These are phyloP conservation scores for Drosophila lowei DNA, from an alignment of 1,140 invertebrate species.

Conservation along the genomic window DNA sequence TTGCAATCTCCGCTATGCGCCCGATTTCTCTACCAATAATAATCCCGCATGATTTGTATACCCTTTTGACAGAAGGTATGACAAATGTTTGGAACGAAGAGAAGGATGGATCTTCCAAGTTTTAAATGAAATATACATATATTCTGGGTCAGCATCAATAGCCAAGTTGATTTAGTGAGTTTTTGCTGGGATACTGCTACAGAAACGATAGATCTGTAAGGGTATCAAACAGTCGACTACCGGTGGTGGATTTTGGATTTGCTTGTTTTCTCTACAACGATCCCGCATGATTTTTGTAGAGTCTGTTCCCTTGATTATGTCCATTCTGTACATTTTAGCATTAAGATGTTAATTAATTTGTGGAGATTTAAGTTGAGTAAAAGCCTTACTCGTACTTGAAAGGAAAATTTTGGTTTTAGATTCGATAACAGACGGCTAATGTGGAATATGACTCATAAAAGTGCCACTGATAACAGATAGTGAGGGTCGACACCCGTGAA, in stretches of 20 bases:
- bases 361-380: slow-evolving; percentile 12
- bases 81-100: background rate
- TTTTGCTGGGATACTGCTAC: too few relatives aligned
- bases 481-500: slow-evolving; percentile 14
- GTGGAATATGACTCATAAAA: slow-evolving; percentile 26
- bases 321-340: slow-evolving; percentile 44
- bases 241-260: background rate
- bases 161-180: too few relatives aligned
- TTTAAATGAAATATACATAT: too few relatives aligned
- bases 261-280: slow-evolving; percentile 3
- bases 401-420: background rate
- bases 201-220: too few relatives aligned
- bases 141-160: too few relatives aligned
- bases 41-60: slow-evolving; percentile 14
- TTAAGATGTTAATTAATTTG: slow-evolving; percentile 59
- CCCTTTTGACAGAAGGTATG: too few relatives aligned
- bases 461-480: slow-evolving; percentile 23
- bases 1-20: slow-evolving; percentile 16
- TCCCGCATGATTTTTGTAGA: slow-evolving; percentile 15
- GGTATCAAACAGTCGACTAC: too few relatives aligned
- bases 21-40: slow-evolving; percentile 3
- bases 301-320: slow-evolving; percentile 7
- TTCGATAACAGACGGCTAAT: background rate
- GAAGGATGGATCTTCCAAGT: background rate
- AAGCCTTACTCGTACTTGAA: background rate